phyloP scores from a whole-genome alignment of 2,888 invertebrate genomes.

The Cryptus armator region DNA sequence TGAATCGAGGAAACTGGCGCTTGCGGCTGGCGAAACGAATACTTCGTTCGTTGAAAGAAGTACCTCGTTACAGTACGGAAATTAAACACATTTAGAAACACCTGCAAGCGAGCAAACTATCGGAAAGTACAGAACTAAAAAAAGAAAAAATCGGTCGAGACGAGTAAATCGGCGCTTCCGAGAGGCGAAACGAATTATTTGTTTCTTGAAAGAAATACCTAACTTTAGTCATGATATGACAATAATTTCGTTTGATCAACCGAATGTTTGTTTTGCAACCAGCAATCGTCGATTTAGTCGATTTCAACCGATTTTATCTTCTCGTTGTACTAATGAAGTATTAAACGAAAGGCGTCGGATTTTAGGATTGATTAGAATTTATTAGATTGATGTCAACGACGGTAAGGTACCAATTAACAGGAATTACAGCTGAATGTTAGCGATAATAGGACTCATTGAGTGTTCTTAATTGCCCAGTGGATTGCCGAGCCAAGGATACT shows the following conservation, averaged over 20 bases:
- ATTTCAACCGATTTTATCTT: no score
- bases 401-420: background rate
- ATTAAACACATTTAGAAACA: background rate
- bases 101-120: background rate
- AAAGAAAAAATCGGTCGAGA: no score
- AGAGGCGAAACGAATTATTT: no score
- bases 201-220: no score
- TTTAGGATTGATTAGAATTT: background rate
- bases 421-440: background rate
- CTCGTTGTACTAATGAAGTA: background rate
- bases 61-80: background rate
- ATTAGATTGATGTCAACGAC: background rate
- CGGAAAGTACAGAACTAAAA: background rate
- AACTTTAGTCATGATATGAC: no score
- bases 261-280: no score
- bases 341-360: background rate
- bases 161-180: no score
- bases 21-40: no score
- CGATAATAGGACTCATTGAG: background rate
- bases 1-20: no score
- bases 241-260: no score
- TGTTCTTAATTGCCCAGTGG: constrained; percentile 84
- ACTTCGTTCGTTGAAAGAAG: no score
- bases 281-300: no score
- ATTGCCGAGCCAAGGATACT: constrained; percentile 87